Base-by-base conservation (phyloP, 2,888 invertebrate species). In the Hypsopygia costalis region DNA sequence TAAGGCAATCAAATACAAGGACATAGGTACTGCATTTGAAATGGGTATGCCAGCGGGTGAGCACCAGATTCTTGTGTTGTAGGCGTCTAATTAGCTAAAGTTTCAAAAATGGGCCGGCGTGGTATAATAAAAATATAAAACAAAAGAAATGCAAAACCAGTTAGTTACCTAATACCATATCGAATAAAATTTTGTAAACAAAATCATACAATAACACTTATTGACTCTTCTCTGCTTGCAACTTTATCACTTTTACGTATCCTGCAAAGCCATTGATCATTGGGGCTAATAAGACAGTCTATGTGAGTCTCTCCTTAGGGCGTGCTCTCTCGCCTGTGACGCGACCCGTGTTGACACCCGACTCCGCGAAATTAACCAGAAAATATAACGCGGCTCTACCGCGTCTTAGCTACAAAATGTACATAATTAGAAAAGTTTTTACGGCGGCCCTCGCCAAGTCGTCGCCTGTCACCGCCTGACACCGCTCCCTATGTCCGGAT, bases 391-490 rank as follows among this genome's bases (percentile, higher is more conserved):
- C 69, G 69, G 62, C 62, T 56, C 55, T 67, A 72, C 51, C 62
- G 68, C 62, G 72, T 80, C 80, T 85, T 82, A 74, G 76, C 80
- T 76, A 76, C 85, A 78, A 82, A 88, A 85, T 85, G 78, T 81
- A 80, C 78, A 82, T 87, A 87, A 87, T 87, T 87, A 88, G 80
- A 79, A 87, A 87, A 87, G 86, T 87, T 88, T 88, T 86, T 86
- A 86, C 74, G 83, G 82, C 78, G 74, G 60, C 54, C 68, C 66
- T 55, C 73, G 71, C 61, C 71, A 75, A 80, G 76, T 75, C 76
- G 76, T 61, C 74, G 81, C 71, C 69, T 83, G 83, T 81, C 86
- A 79, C 72, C 51, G 68, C 61, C 70, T 69, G 74, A 69, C 72
- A 75, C 75, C 53, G 65, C 59, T 62, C 69, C 76, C 73, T 72